Conservation (phyloP, 1,140 invertebrate genomes). For the Atta colombica region DNA sequence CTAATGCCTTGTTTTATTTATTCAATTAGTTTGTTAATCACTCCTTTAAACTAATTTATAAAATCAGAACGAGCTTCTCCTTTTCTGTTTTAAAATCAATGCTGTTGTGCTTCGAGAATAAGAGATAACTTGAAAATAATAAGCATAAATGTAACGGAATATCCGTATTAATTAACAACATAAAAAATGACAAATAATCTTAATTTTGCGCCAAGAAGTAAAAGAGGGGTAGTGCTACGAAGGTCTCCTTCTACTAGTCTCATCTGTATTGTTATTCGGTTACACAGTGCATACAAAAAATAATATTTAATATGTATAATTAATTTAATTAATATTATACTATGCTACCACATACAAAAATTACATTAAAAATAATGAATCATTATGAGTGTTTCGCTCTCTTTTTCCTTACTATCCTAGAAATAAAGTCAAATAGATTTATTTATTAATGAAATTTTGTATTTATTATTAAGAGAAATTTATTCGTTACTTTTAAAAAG, state of each 20-base stretch:
- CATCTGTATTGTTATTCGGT: slow-evolving; percentile 85
- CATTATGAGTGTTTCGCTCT: slow-evolving; percentile 68
- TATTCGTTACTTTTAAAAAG: background rate
- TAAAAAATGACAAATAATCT: slow-evolving; percentile 77
- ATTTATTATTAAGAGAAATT: background rate
- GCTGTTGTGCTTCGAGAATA: slow-evolving; percentile 79
- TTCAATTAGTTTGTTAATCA: slow-evolving; percentile 59
- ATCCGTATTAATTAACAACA: slow-evolving; percentile 34
- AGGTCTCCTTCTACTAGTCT: slow-evolving; percentile 84
- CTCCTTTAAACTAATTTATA: slow-evolving; percentile 38
- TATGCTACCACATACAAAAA: slow-evolving; percentile 83
- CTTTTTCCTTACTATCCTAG: background rate
- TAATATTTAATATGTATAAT: slow-evolving; percentile 86
- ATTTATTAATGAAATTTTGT: background rate
- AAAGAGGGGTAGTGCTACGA: slow-evolving; percentile 81
- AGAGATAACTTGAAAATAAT: slow-evolving; percentile 41
- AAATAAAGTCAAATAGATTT: slow-evolving; percentile 5
- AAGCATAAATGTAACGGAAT: slow-evolving; percentile 69
- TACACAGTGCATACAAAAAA: slow-evolving; percentile 84
- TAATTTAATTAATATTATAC: slow-evolving; percentile 85
- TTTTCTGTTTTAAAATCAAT: slow-evolving; percentile 75
- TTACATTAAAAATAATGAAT: slow-evolving; percentile 84
- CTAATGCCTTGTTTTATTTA: slow-evolving; percentile 57
- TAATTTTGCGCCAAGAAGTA: slow-evolving; percentile 80
- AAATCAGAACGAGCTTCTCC: slow-evolving; percentile 81